These are phyloP conservation scores for Molossus alvarezi DNA, from an alignment of 2,797 vertebrate genomes.

Conservation along the genomic window DNA sequence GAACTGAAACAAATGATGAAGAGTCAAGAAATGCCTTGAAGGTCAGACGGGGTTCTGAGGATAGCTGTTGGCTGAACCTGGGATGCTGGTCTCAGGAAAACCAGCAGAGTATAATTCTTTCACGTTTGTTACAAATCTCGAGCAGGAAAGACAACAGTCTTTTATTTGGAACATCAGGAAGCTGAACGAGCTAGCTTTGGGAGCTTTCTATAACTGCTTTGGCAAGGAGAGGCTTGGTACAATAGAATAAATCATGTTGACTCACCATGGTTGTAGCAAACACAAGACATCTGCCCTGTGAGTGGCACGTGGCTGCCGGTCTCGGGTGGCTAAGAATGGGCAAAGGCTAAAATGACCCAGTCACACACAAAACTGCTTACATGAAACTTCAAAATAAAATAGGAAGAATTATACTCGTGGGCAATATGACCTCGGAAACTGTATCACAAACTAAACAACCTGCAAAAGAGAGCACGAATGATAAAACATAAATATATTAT, in stretches of 20 bases:
- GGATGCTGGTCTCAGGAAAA: not conserved
- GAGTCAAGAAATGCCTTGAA: not conserved
- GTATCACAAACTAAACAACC: not conserved
- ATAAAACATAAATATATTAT: not conserved
- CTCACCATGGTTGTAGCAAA: not conserved
- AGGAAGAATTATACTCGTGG: not conserved
- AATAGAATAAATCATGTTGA: not conserved
- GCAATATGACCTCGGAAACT: too few species aligned
- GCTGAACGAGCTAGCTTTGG: not conserved
- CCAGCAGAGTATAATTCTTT: not conserved
- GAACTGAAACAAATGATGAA: not conserved
- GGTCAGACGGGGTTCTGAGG: not conserved
- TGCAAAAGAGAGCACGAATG: not conserved
- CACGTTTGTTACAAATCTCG: not conserved
- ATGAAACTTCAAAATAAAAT: not conserved
- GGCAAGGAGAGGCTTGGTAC: not conserved
- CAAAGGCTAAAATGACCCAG: not conserved
- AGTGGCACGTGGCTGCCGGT: not conserved
- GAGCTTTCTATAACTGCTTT: not conserved
- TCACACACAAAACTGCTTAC: not conserved
- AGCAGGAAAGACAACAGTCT: not conserved
- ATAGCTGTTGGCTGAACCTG: not conserved
- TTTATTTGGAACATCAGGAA: not conserved
- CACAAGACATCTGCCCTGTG: not conserved
- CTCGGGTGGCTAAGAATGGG: not conserved